phyloP scores from a whole-genome alignment of 2,888 invertebrate species.

The Anagyrus pseudococci region DNA sequence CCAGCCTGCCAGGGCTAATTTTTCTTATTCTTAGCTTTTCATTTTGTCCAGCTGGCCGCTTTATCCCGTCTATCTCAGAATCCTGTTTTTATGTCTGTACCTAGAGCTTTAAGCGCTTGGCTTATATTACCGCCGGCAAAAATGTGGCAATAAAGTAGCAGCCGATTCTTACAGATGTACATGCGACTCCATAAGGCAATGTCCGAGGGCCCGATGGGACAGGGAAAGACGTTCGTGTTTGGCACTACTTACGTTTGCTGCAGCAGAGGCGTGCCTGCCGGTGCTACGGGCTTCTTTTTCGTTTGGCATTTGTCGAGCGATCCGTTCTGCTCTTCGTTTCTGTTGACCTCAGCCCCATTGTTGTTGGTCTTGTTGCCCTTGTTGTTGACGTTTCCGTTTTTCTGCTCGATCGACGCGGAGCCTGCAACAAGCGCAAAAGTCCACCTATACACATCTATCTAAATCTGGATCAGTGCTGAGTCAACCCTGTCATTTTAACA shows the following conservation, averaged over 20 bases:
- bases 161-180: too few species aligned
- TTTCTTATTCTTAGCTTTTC: too few species aligned
- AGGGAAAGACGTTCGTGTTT: background rate
- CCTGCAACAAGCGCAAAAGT: constrained; percentile 47
- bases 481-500: too few species aligned
- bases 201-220: background rate
- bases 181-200: background rate
- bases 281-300: constrained; percentile 54
- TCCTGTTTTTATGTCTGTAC: too few species aligned
- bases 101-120: too few species aligned
- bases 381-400: constrained; percentile 54
- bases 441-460: too few species aligned
- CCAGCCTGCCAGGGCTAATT: too few species aligned
- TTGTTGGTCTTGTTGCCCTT: constrained; percentile 57
- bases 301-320: constrained; percentile 53
- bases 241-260: constrained; percentile 65
- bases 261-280: constrained; percentile 65
- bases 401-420: constrained; percentile 57
- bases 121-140: too few species aligned
- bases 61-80: too few species aligned
- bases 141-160: too few species aligned
- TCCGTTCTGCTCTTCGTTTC: constrained; percentile 58
- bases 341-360: constrained; percentile 57
- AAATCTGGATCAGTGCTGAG: too few species aligned
- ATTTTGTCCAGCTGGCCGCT: too few species aligned